Conservation (phyloP, 1,140 invertebrate species). For the Penaeus vannamei region DNA sequence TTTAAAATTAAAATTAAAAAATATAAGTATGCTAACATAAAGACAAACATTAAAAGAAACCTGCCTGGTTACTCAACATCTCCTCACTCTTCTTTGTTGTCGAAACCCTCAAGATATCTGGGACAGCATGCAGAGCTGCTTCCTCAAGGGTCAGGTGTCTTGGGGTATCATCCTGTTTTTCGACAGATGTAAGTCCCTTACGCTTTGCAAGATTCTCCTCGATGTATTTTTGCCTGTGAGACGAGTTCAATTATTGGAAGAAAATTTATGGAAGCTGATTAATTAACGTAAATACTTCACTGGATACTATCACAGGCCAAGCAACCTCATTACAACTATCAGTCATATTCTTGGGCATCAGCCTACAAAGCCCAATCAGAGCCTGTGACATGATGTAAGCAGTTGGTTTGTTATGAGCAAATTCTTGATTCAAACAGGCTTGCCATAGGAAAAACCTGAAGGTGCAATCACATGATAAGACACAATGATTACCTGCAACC, state of each 20-base stretch:
- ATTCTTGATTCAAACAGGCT: too few relatives aligned
- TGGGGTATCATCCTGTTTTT: slow-evolving; percentile 71
- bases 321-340: too few relatives aligned
- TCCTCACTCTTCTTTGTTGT: slow-evolving; percentile 92
- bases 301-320: too few relatives aligned
- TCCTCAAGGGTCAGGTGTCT: slow-evolving; percentile 87
- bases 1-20: background rate
- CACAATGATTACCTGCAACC: too few relatives aligned
- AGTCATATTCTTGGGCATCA: too few relatives aligned
- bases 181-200: slow-evolving; percentile 78
- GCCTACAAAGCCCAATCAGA: too few relatives aligned
- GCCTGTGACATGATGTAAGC: too few relatives aligned
- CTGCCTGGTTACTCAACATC: slow-evolving; percentile 93
- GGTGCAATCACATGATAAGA: too few relatives aligned
- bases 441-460: too few relatives aligned
- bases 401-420: too few relatives aligned
- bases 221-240: slow-evolving; percentile 93
- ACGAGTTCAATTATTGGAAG: slow-evolving; percentile 35
- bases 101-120: slow-evolving; percentile 87
- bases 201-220: slow-evolving; percentile 92
- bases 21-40: background rate
- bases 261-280: background rate
- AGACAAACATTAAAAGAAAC: background rate
- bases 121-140: slow-evolving; percentile 86
- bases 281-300: too few relatives aligned